Base-by-base conservation (phyloP, 1,140 invertebrate genomes). In the Diachasma alloeum region DNA sequence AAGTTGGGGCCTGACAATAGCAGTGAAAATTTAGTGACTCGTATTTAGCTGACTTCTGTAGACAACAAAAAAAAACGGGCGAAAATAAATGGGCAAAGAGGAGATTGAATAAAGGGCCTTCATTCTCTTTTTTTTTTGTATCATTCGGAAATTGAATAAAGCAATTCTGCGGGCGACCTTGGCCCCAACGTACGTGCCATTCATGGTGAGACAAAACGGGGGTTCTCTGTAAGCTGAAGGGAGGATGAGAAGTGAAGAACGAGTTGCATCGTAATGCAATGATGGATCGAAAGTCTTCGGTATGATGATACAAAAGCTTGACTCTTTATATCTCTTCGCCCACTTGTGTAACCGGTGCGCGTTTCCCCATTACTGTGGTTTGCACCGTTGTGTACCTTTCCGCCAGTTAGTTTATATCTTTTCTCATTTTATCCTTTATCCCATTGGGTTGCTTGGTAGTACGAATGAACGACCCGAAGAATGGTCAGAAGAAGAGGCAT, bases 321-420 rank as follows among this genome's bases (percentile, higher is more conserved):
- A 71, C 31, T 31, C 36, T 17, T 36, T 53, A 71, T 56, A 13
- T 48, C 46, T 17, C 10, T 15, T 31, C n/a, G 46, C 26, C 63
- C 66, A 53, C 63, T 75, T 75, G 44, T 75, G n/a, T 37, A 75
- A 69, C 36, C 74, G n/a, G 66, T 37, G 44, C 22, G 56, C 66
- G 66, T 75, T 69, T 75, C 66, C 66, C 46, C 74, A 75, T 75
- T 75, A 75, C 36, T 22, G 44, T 17, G 48, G 48, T 53, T 31
- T 39, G 66, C 31, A 75, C 56, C 24, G 37, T 19, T 48, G 22
- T 71, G 69, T 48, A 71, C 13, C 39, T 44, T 31, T 26, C 59
- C 59, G 59, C 59, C 59, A 31, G 22, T 63, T 63, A 59, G 53
- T 59, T 44, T 39, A 70, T 71, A 48, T 48, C 15, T 39, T 19